Conservation (phyloP, 35 echinoderm and acorn worm species). For the Ptychodera flava region DNA sequence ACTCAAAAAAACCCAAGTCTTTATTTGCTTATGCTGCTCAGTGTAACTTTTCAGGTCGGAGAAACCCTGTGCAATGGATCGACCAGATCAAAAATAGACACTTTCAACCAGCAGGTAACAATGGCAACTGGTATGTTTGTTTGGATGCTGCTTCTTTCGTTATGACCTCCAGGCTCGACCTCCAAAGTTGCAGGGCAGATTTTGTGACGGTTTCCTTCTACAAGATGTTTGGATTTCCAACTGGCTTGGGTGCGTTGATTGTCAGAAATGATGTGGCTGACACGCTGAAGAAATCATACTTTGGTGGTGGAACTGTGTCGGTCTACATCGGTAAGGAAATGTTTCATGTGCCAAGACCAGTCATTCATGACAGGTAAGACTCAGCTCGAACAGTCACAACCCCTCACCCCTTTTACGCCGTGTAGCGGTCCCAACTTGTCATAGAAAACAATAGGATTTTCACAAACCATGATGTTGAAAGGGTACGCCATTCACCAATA, state of each 20-base stretch:
- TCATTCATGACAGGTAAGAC: constrained; percentile 62
- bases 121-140: constrained; percentile 68
- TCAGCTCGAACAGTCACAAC: too few species aligned
- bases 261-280: constrained; percentile 46
- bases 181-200: constrained; percentile 57
- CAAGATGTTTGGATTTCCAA: constrained; percentile 98
- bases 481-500: too few species aligned
- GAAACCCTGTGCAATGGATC: constrained; percentile 45
- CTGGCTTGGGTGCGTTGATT: constrained; percentile 88
- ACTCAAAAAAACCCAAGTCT: not conserved
- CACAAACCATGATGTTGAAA: too few species aligned
- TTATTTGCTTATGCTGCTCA: constrained; percentile 80
- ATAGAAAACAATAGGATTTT: too few species aligned
- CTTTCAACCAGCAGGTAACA: constrained; percentile 2
- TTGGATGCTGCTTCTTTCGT: constrained; percentile 82
- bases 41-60: constrained; percentile 79
- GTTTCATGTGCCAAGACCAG: constrained; percentile 49
- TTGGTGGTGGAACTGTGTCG: constrained; percentile 77
- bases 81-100: constrained; percentile 33
- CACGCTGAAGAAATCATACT: constrained; percentile 62
- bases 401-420: too few species aligned
- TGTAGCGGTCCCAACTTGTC: too few species aligned
- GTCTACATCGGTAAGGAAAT: constrained; percentile 47
- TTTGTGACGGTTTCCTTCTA: constrained; percentile 90
- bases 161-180: constrained; percentile 60